Evolutionary conservation across 2,113 vertebrate genomes (phyloP), one percentile per base, ranked within the genome.

Genomic region (Sturnus vulgaris): DNA sequence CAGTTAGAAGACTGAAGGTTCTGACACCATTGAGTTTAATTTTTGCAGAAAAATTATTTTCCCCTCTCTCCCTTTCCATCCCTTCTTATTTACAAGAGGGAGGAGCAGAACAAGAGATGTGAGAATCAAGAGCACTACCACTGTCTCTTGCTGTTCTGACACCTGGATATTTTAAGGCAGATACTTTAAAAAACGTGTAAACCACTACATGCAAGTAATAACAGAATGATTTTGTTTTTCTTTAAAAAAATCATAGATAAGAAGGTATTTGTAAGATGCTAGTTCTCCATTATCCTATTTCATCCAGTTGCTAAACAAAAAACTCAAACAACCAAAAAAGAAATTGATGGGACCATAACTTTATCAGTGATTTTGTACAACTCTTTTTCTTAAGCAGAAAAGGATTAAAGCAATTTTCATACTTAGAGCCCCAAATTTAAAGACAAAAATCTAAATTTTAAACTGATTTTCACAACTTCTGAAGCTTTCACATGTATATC

Each of bases 401-500:
- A 55, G 3, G 3, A 44, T 72, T 81, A 57, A 82, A 73, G 35
- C 2, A 1, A 11, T 64, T 83, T 92, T 77, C 14, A 19, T 42
- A 15, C 23, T 11, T 64, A 35, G 2, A 65, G 2, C 7, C n/a
- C 73, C 21, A 11, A 27, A 7, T 88, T 91, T 72, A 39, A 83
- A 56, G 35, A 64, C 2, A 63, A 88, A 61, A 61, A 30, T 18
- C 53, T 47, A 40, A 14, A 42, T 9, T 72, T 92, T 17, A 30
- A 44, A 23, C 2, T 8, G 18, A 35, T 72, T 56, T 79, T 64
- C 24, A 72, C 18, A 44, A 10, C 14, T 59, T 44, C 35, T 63
- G 20, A 50, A 55, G 10, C 3, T 77, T 88, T 86, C n/a, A n/a
- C 3, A 4, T 0, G 0, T 16, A 1, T 50, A 13, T 71, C 28